These are phyloP conservation scores for Heliconius nattereri DNA, from an alignment of 1,140 invertebrate genomes.

Conservation along the genomic window DNA sequence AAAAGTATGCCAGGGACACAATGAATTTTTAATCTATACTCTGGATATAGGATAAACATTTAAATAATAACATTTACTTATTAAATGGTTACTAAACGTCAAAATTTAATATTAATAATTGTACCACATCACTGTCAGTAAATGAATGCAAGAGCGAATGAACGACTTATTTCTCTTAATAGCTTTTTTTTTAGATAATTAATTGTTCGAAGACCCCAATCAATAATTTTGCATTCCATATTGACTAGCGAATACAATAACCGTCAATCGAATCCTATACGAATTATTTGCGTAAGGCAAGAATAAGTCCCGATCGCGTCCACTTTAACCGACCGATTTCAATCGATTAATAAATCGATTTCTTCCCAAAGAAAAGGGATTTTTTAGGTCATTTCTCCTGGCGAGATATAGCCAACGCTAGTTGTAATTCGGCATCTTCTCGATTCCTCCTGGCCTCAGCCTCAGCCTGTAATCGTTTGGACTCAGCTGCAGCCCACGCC, in stretches of 20 bases:
- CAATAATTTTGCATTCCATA: neutral
- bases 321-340: constrained; percentile 4
- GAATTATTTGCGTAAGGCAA: constrained; percentile 18
- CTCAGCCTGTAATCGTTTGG: constrained; percentile 75
- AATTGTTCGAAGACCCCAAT: constrained; percentile 14
- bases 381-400: constrained; percentile 64
- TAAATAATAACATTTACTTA: neutral
- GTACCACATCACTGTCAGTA: constrained; percentile 4
- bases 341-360: constrained; percentile 14
- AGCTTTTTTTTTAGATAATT: neutral
- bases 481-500: constrained; percentile 83
- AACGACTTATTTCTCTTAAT: constrained; percentile 17
- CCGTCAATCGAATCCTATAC: neutral
- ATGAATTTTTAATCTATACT: neutral
- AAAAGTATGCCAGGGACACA: constrained; percentile 1
- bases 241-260: constrained; percentile 13
- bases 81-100: neutral
- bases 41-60: neutral
- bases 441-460: constrained; percentile 70
- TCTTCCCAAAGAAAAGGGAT: neutral
- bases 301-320: neutral
- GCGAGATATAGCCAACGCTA: constrained; percentile 81
- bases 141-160: neutral
- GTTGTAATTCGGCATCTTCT: constrained; percentile 81
- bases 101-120: neutral